A percentile compares a stretch with the other conserved stretches of the same genome.
Evolutionary conservation across 2,113 vertebrate genomes (phyloP).

Genomic region (Falco punctatus): DNA sequence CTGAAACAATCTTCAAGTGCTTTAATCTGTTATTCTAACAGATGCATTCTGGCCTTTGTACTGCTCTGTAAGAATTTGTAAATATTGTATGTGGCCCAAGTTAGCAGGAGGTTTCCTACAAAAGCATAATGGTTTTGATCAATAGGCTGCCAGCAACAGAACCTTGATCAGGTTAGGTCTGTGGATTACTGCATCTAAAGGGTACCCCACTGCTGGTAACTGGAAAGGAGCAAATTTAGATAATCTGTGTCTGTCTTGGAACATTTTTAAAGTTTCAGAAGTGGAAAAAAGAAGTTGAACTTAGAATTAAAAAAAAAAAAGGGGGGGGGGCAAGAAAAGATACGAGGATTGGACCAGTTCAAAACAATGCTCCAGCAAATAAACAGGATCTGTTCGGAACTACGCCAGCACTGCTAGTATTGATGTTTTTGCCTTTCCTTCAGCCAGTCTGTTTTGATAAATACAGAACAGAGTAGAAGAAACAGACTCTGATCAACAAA

Average conservation of each 20-base stretch:
- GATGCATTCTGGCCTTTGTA: background rate
- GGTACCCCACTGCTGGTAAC: background rate
- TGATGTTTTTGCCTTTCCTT: slow-evolving; percentile 35
- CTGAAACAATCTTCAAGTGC: background rate
- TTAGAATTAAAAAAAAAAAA: background rate
- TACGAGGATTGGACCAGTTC: background rate
- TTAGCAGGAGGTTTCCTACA: background rate
- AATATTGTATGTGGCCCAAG: background rate
- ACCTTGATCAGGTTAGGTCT: background rate
- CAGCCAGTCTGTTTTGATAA: slow-evolving; percentile 29
- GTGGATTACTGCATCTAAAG: background rate
- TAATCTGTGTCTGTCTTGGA: background rate
- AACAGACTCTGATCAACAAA: background rate
- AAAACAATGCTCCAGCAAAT: slow-evolving; percentile 15
- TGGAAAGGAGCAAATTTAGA: background rate
- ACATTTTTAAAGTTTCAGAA: background rate
- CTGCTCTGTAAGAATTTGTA: background rate
- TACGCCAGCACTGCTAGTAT: background rate
- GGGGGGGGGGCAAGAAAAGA: background rate
- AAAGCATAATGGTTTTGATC: background rate
- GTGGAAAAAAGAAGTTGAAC: background rate
- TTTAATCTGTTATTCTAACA: background rate
- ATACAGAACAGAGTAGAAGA: background rate
- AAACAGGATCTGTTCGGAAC: slow-evolving; percentile 20
- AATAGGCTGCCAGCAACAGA: background rate